Base-by-base conservation (phyloP, 1,140 invertebrate species). In the Drosophila punjabiensis region DNA sequence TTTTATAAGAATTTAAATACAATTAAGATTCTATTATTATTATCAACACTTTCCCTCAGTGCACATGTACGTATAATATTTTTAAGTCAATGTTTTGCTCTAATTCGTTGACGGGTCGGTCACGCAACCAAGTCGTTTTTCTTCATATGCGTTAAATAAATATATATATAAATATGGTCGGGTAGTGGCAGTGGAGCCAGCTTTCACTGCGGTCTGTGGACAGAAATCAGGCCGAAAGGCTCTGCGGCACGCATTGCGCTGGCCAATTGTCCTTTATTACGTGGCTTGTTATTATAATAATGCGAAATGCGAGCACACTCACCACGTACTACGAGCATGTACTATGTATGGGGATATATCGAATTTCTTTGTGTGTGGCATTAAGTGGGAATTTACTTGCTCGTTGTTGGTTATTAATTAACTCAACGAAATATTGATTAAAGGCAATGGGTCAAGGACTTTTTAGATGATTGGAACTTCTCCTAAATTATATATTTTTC, bases 111-210 rank as follows among this genome's bases (percentile, higher is more conserved):
- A 53, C 62, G 61, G 60, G 16, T 58, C 48, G 70, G 85, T 84
- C 85, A 89, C 85, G 84, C 84, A 81, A 89, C 67, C 76, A 68
- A 71, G 73, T 88, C 85, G 77, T 88, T 89, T 88, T 83, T 89
- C 81, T 89, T 78, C 84, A 88, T 81, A 78, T 89, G 84, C 73
- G 80, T 89, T 84, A 81, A 81, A 88, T 88, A 78, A 69, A 69
- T 79, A 37, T 59, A 60, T 60, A 56, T 76, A 62, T 45, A 59
- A 55, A 68, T 68, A 76, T 78, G 65, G 63, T 63, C 28, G 50
- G 59, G 43, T 55, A 66, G 65, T 68, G 62, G 67, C 32, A 18
- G 43, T 64, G 61, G 35, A 53, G 32, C 13, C 53, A 65, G 63
- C 71, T 76, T 76, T 76, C 71, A 76, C 74, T 66, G 71, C 37